Conservation (phyloP, 2,113 vertebrate species). For the Eulemur rufifrons region DNA sequence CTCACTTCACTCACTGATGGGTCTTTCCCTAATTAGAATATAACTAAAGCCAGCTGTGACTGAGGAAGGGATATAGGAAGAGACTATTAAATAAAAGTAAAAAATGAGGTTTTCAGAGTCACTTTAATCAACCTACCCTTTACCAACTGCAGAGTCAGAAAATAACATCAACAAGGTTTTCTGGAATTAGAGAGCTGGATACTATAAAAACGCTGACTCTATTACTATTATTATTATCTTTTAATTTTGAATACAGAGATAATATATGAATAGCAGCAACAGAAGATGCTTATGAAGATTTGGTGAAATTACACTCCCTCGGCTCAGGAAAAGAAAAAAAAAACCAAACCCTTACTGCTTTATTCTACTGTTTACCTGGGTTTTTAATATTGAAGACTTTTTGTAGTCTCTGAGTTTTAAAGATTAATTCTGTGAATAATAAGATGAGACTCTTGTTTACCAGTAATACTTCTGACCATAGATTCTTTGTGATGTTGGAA, state of each 20-base stretch:
- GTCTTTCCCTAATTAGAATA: neutral
- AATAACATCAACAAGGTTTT: neutral
- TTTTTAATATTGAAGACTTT: slow-evolving; percentile 28
- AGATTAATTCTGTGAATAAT: slow-evolving; percentile 55
- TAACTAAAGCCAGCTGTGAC: neutral
- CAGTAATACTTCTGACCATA: slow-evolving; percentile 19
- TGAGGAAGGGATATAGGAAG: neutral
- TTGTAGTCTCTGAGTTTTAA: slow-evolving; percentile 8
- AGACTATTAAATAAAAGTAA: neutral
- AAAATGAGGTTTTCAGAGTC: neutral
- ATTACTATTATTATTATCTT: neutral
- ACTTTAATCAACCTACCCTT: neutral
- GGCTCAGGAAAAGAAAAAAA: neutral
- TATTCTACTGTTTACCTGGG: neutral
- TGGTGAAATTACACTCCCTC: neutral
- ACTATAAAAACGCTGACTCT: neutral
- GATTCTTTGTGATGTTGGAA: neutral
- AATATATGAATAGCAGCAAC: neutral
- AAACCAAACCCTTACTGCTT: neutral
- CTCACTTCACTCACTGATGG: neutral
- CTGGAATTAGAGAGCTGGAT: neutral
- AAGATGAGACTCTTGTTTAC: slow-evolving; percentile 27
- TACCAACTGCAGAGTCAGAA: neutral
- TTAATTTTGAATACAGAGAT: neutral
- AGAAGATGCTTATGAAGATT: neutral